Percentiles rank a stretch among this genome's conserved stretches.
These are phyloP conservation scores for Bombus sylvicola DNA, from an alignment of 1,140 invertebrate genomes.

Conservation along the genomic window DNA sequence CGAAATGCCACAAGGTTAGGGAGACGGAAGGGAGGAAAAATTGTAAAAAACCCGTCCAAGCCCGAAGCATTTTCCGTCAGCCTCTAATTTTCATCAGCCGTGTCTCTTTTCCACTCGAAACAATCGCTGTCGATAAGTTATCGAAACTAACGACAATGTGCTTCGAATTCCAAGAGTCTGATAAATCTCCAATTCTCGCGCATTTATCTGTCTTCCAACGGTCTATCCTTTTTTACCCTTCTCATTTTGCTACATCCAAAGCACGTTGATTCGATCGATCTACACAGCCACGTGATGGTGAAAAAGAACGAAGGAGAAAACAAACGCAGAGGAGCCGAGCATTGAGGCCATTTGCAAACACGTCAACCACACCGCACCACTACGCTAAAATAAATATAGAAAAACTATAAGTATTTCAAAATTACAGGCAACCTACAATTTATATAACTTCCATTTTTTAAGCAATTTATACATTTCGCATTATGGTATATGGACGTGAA, in stretches of 20 bases:
- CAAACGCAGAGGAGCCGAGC: background rate
- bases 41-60: background rate
- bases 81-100: background rate
- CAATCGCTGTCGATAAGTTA: conserved; percentile 55
- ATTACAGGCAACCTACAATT: background rate
- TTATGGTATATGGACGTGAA: no score
- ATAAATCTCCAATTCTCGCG: conserved; percentile 48
- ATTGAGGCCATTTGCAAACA: background rate
- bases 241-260: background rate
- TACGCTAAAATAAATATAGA: background rate
- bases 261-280: conserved; percentile 9
- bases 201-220: conserved; percentile 22
- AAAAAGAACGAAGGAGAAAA: background rate
- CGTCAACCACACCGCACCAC: no score
- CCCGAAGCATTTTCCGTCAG: background rate
- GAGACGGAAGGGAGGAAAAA: background rate
- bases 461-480: no score
- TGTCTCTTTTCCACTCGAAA: background rate
- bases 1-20: background rate
- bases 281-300: background rate
- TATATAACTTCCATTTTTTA: background rate
- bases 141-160: conserved; percentile 40
- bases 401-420: background rate
- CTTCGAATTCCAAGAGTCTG: conserved; percentile 14
- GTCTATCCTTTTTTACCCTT: background rate